These are phyloP conservation scores for Cynopterus sphinx DNA, from an alignment of 2,797 vertebrate genomes.

Conservation along the genomic window DNA sequence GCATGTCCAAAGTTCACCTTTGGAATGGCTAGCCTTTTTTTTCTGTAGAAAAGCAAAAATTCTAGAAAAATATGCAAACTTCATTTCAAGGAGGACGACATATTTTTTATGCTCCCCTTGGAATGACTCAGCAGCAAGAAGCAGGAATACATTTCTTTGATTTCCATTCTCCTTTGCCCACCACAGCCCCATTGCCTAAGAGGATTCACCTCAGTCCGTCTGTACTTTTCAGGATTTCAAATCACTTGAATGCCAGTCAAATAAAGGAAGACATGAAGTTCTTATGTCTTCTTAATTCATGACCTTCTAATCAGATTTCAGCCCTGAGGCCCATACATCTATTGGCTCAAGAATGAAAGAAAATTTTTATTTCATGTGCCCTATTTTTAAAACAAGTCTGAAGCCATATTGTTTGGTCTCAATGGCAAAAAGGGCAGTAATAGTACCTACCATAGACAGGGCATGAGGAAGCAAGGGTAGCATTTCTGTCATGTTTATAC, in stretches of 20 bases:
- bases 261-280: not conserved
- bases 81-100: not conserved
- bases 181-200: not conserved
- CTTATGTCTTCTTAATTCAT: not conserved
- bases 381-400: not conserved
- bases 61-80: not conserved
- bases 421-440: not conserved
- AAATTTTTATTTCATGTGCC: not conserved
- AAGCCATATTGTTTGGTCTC: not conserved
- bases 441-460: rapidly evolving
- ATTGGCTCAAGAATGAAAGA: not conserved
- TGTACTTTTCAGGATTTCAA: not conserved
- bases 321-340: not conserved
- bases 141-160: not conserved
- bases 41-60: not conserved
- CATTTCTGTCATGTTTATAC: not conserved
- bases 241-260: not conserved
- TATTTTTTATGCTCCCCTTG: not conserved
- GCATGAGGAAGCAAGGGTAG: not conserved
- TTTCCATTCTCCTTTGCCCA: not conserved
- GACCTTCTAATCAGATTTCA: not conserved
- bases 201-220: not conserved
- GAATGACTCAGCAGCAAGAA: not conserved
- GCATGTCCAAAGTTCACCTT: not conserved
- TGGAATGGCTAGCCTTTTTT: not conserved